A percentile compares a stretch with the other conserved stretches of the same genome.
phyloP scores from a whole-genome alignment of 2,888 invertebrate genomes.

The Chaetoderma sp. region DNA sequence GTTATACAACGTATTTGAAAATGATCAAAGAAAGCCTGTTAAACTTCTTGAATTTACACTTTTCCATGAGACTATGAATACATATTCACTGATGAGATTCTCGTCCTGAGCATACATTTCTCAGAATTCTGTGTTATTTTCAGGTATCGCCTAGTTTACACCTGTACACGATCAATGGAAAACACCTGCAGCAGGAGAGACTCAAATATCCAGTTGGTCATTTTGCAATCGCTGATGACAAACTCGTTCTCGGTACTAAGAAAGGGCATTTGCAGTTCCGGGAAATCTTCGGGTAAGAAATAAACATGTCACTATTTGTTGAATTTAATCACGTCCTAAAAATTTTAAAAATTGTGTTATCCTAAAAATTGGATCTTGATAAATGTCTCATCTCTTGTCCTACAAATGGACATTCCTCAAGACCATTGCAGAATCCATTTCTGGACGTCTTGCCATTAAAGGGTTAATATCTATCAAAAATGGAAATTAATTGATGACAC shows the following conservation, averaged over 20 bases:
- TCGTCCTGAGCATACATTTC: neutral
- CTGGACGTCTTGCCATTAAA: too few relatives aligned
- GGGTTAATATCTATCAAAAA: too few relatives aligned
- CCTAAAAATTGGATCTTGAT: too few relatives aligned
- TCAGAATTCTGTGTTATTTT: constrained; percentile 9
- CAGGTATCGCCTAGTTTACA: constrained; percentile 59
- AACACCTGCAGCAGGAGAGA: constrained; percentile 57
- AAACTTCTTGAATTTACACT: neutral
- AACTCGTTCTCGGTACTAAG: constrained; percentile 63
- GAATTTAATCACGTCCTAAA: too few relatives aligned
- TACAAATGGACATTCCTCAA: too few relatives aligned
- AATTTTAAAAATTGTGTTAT: too few relatives aligned
- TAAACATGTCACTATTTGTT: too few relatives aligned
- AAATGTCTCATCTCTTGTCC: too few relatives aligned
- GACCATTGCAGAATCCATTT: too few relatives aligned
- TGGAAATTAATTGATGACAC: too few relatives aligned
- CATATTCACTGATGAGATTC: neutral
- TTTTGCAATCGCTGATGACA: constrained; percentile 62
- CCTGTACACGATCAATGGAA: constrained; percentile 67
- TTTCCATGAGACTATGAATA: constrained; percentile 9
- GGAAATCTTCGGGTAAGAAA: constrained; percentile 67
- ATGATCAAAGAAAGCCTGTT: too few relatives aligned
- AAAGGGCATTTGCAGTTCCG: constrained; percentile 64
- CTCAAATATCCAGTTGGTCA: constrained; percentile 52
- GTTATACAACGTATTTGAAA: neutral